Evolutionary conservation across 2,113 vertebrate species (phyloP).

Genomic region (Brachypteracias leptosomus): DNA sequence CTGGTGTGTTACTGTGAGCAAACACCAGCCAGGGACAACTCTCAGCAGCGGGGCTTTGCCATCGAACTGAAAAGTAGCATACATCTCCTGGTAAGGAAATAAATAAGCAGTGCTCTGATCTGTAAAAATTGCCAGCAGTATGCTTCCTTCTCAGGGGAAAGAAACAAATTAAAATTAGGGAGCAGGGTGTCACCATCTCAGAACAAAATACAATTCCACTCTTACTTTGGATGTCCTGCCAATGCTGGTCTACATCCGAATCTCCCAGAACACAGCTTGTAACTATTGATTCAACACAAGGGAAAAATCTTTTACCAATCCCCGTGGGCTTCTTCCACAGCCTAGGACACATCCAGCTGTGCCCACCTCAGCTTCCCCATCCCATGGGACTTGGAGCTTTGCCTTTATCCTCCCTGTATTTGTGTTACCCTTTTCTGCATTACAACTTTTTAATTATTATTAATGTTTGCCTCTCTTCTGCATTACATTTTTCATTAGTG

Average conservation of each 20-base stretch:
- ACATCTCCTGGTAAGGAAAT: not conserved
- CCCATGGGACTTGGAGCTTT: not conserved
- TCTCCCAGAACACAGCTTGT: not conserved
- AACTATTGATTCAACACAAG: not conserved
- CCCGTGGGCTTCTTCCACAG: not conserved
- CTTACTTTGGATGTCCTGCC: not conserved
- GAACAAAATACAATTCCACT: not conserved
- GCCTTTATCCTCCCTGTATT: not conserved
- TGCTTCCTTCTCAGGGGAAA: not conserved
- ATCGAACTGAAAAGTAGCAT: not conserved
- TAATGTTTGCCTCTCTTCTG: not conserved
- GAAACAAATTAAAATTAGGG: not conserved
- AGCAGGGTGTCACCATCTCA: fast-evolving
- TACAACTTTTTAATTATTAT: not conserved
- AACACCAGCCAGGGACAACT: not conserved
- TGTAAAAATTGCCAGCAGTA: not conserved
- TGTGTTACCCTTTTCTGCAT: not conserved
- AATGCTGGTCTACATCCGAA: not conserved
- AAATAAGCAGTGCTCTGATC: not conserved
- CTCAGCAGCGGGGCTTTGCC: not conserved
- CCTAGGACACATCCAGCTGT: not conserved
- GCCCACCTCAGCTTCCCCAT: not conserved
- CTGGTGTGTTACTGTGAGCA: not conserved
- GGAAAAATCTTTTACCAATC: not conserved
- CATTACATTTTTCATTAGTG: not conserved